Conservation (phyloP, 2,888 invertebrate genomes). For the Drosophila neonasuta region DNA sequence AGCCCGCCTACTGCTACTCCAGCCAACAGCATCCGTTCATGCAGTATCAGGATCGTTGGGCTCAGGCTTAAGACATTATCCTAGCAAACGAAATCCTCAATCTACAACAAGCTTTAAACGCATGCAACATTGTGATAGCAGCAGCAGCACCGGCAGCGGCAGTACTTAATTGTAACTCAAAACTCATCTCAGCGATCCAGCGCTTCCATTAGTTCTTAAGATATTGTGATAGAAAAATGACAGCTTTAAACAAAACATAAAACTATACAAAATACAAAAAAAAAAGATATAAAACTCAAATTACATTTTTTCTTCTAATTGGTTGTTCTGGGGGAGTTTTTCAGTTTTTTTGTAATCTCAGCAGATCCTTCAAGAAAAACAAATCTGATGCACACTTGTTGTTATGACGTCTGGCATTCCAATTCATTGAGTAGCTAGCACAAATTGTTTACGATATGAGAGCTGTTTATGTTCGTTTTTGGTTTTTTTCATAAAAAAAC, state of each 20-base stretch:
- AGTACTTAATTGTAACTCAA: slow-evolving; percentile 53
- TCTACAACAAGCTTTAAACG: slow-evolving; percentile 63
- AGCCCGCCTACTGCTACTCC: slow-evolving; percentile 81
- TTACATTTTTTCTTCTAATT: slow-evolving; percentile 44
- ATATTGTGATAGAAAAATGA: slow-evolving; percentile 73
- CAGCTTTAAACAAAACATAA: slow-evolving; percentile 55
- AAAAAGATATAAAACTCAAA: slow-evolving; percentile 48
- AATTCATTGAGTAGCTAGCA: slow-evolving; percentile 29
- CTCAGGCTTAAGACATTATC: slow-evolving; percentile 85
- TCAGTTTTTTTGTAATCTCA: slow-evolving; percentile 18
- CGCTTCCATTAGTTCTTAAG: slow-evolving; percentile 73
- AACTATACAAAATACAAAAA: slow-evolving; percentile 53
- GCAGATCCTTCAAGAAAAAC: slow-evolving; percentile 11
- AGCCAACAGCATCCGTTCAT: slow-evolving; percentile 78
- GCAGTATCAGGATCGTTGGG: slow-evolving; percentile 85
- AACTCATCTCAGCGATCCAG: slow-evolving; percentile 63
- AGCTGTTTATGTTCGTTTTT: slow-evolving; percentile 24
- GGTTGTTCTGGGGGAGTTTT: slow-evolving; percentile 17
- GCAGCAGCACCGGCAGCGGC: slow-evolving; percentile 47
- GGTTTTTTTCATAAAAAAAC: slow-evolving; percentile 28
- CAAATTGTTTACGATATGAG: slow-evolving; percentile 37
- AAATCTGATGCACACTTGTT: slow-evolving; percentile 13
- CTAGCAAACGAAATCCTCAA: slow-evolving; percentile 6
- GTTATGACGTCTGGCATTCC: slow-evolving; percentile 37
- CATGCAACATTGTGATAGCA: slow-evolving; percentile 68